Evolutionary conservation across 2,113 vertebrate species (phyloP).

Genomic region (Pipa parva): DNA sequence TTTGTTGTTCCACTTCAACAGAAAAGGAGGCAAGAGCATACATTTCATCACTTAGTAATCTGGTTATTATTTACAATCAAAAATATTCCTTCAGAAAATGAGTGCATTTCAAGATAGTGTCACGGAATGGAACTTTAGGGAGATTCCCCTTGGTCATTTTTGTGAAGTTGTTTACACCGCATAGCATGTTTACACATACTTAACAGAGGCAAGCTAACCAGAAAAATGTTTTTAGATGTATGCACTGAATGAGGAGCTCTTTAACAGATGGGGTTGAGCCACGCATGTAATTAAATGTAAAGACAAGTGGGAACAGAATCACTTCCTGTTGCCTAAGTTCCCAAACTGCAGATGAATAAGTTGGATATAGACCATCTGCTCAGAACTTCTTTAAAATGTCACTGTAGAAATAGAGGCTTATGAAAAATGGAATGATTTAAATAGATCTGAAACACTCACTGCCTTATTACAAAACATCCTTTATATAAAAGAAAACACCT

Average conservation of each 20-base stretch:
- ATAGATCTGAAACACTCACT: not conserved
- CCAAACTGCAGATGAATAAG: not conserved
- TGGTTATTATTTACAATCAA: too few relatives aligned
- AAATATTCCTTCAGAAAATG: too few relatives aligned
- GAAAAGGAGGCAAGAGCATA: too few relatives aligned
- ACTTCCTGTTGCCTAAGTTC: not conserved
- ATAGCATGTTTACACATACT: too few relatives aligned
- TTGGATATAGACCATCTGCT: slow-evolving; percentile 33
- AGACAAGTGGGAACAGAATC: not conserved
- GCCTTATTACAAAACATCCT: not conserved
- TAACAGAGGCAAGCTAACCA: not conserved
- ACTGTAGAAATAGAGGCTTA: slow-evolving; percentile 2
- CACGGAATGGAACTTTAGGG: too few relatives aligned
- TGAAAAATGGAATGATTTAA: slow-evolving; percentile 5
- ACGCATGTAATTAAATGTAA: slow-evolving; percentile 9
- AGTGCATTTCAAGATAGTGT: too few relatives aligned
- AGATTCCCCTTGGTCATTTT: too few relatives aligned
- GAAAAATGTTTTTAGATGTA: slow-evolving; percentile 3
- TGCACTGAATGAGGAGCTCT: not conserved
- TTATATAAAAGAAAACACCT: not conserved
- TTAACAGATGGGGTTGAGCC: slow-evolving; percentile 13
- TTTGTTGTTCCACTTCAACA: too few relatives aligned
- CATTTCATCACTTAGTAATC: too few relatives aligned
- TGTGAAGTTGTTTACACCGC: too few relatives aligned
- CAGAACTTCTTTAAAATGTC: slow-evolving; percentile 12